A percentile compares a stretch with the other conserved stretches of the same genome.
Conservation (phyloP, 2,797 vertebrate species). For the Chiloscyllium punctatum region DNA sequence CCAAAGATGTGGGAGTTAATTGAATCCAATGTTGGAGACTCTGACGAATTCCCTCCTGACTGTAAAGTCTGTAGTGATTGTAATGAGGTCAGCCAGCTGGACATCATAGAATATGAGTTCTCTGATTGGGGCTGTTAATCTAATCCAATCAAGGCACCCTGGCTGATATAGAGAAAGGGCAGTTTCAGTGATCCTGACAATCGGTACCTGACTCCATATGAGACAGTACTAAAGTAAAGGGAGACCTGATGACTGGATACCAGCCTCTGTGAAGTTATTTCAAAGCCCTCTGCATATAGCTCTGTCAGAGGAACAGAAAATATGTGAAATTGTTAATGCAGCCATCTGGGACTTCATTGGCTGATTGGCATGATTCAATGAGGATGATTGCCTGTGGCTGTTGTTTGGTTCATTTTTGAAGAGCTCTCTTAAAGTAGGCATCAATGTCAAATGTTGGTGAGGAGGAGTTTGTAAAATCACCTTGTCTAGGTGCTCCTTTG, state of each 20-base stretch:
- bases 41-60: not conserved
- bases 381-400: not conserved
- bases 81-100: too few relatives aligned
- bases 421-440: not conserved
- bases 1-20: not conserved
- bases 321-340: not conserved
- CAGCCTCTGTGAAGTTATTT: too few relatives aligned
- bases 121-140: too few relatives aligned
- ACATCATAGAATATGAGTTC: too few relatives aligned
- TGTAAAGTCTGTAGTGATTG: not conserved
- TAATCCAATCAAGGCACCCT: too few relatives aligned
- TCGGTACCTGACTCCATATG: too few relatives aligned
- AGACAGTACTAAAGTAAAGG: too few relatives aligned
- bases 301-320: not conserved
- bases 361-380: not conserved
- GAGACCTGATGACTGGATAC: too few relatives aligned
- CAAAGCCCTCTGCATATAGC: too few relatives aligned
- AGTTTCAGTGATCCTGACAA: too few relatives aligned
- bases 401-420: not conserved
- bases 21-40: not conserved
- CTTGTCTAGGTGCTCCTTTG: not conserved
- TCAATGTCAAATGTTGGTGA: not conserved
- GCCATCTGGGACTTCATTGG: not conserved
- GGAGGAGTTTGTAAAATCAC: not conserved
- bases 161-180: too few relatives aligned